Base-by-base conservation (phyloP, 2,888 invertebrate genomes). In the Trachelus stipa region DNA sequence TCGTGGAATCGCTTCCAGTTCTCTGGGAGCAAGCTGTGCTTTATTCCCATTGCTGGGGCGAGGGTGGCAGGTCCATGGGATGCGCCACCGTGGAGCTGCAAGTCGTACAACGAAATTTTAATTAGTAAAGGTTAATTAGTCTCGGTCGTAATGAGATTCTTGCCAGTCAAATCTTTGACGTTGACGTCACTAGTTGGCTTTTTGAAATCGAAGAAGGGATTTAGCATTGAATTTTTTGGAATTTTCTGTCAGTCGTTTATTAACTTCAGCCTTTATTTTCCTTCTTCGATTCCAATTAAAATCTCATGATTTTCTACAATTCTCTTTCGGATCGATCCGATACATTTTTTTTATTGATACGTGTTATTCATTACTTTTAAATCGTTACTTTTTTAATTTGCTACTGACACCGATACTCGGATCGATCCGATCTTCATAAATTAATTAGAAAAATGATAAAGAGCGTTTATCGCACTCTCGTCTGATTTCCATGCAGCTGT, bases 21-120 rank as follows among this genome's bases (percentile, higher is more conserved):
- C 2, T 56, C 23, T 23, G 56, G 23, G 23, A 56, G 75, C 69
- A 75, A 77, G 56, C 23, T 56, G 56, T 56, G 34, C 34, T 76
- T 96, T 96, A 97, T 94, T 98, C 97, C 99, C 99, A 99, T 91
- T 98, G 97, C 93, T 98, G 98, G 86, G 99, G 99, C 89, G 98
- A 98, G 71, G 99, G 99, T 90, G 99, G 99, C 93, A 99, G 94
- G 94, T 99, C 99, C 84, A 98, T 98, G 81, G 98, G 98, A 92
- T 99, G 98, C 87, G 99, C 99, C 92, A 99, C 97, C 88, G 97
- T 96, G 90, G 98, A 97, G 94, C 99, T 99, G 95, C 85, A 95
- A 95, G 86, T 88, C 80, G 85, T 82, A 84, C 79, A 80, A 86
- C 82, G 73, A 31, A 71, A 71, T 11, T 4, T 34, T 71, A 33